phyloP scores from a whole-genome alignment of 2,797 vertebrate species.

The Xenopus petersii region DNA sequence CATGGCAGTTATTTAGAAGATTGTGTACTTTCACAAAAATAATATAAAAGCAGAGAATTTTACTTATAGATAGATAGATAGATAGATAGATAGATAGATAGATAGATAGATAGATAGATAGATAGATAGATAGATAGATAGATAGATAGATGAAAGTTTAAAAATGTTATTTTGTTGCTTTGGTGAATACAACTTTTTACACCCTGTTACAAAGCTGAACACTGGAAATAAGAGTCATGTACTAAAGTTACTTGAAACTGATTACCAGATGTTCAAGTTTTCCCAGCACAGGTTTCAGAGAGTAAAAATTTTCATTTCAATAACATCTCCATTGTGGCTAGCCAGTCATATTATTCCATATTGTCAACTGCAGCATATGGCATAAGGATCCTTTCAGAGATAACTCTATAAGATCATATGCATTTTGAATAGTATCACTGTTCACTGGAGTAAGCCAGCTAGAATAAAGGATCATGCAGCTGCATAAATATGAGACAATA shows the following conservation, averaged over 20 bases:
- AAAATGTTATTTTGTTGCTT: no score
- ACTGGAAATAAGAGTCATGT: constrained; percentile 15
- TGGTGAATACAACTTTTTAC: constrained; percentile 8
- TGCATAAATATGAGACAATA: no score
- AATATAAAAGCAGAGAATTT: no score
- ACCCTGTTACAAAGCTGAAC: constrained; percentile 17
- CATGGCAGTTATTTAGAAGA: no score
- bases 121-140: no score
- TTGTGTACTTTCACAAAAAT: no score
- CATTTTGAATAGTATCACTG: constrained; percentile 24
- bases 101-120: no score
- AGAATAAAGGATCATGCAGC: background rate
- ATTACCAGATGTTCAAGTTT: constrained; percentile 38
- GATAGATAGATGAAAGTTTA: no score
- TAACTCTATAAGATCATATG: constrained; percentile 34
- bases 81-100: no score
- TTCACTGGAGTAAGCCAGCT: constrained; percentile 8
- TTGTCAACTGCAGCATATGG: constrained; percentile 39
- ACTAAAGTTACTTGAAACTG: constrained; percentile 12
- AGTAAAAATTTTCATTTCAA: constrained; percentile 31
- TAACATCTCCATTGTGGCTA: constrained; percentile 41
- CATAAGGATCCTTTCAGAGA: constrained; percentile 16
- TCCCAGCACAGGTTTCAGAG: background rate
- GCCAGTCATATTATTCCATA: constrained; percentile 18
- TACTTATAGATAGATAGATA: no score